Conservation (phyloP, 1,140 invertebrate species). For the Prorops nasuta region DNA sequence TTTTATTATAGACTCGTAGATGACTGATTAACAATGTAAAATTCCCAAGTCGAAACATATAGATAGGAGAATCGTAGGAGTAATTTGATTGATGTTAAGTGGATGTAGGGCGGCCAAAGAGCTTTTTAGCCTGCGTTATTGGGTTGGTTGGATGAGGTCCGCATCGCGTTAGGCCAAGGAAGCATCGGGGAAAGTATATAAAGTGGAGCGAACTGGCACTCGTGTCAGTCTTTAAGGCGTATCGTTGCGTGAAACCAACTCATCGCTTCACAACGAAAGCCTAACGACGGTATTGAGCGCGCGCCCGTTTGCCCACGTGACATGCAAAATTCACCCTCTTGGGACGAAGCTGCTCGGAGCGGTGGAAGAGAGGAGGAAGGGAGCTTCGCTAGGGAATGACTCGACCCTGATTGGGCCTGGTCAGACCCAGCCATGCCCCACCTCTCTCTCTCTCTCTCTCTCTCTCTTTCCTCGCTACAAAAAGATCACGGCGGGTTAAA, state of each 20-base stretch:
- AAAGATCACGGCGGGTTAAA: conserved; percentile 41
- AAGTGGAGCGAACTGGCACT: no score
- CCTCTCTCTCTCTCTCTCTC: not conserved
- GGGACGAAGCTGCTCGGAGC: conserved; percentile 22
- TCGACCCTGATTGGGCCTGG: not conserved
- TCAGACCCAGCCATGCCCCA: not conserved
- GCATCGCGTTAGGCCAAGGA: no score
- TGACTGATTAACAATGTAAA: no score
- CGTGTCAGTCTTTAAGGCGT: no score
- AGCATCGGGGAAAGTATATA: no score
- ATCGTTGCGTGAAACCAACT: conserved; percentile 46
- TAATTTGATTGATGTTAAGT: no score
- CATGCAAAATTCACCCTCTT: conserved; percentile 52
- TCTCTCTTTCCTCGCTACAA: conserved; percentile 1
- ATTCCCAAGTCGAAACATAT: no score
- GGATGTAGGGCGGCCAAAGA: no score
- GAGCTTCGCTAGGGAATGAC: not conserved
- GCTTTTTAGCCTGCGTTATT: no score
- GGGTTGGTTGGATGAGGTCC: no score
- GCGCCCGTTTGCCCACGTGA: conserved; percentile 54
- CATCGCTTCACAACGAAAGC: conserved; percentile 41
- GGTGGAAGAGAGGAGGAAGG: conserved; percentile 30
- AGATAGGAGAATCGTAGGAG: no score
- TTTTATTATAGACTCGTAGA: no score
- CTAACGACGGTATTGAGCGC: conserved; percentile 47